These are phyloP conservation scores for Dinoponera quadriceps DNA, from an alignment of 1,140 invertebrate species.

Conservation along the genomic window DNA sequence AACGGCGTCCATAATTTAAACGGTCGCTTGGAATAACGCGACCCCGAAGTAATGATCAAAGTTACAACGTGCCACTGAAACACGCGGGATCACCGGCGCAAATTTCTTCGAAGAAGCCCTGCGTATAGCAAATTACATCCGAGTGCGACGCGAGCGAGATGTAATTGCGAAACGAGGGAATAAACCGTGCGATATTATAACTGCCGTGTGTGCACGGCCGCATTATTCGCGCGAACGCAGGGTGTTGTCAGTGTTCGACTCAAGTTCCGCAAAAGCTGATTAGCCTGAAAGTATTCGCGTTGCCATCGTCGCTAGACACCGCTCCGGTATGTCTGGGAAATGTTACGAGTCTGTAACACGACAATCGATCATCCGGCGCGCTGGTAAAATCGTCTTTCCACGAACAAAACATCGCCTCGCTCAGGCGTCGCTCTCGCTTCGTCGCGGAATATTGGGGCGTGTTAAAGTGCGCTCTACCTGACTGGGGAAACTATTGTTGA, in stretches of 20 bases:
- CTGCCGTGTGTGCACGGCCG: constrained; percentile 10
- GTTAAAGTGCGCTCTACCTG: neutral
- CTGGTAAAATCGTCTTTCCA: neutral
- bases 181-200: constrained; percentile 7
- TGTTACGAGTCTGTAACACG: neutral
- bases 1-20: constrained; percentile 29
- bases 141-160: neutral
- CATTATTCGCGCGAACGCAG: neutral
- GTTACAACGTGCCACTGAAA: constrained; percentile 5
- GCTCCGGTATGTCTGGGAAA: neutral
- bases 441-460: neutral
- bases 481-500: too few relatives aligned
- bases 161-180: constrained; percentile 25
- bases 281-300: neutral
- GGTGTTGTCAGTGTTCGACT: neutral
- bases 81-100: constrained; percentile 8
- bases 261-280: neutral
- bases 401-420: neutral
- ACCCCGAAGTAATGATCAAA: constrained; percentile 37
- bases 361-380: constrained; percentile 10
- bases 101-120: too few relatives aligned
- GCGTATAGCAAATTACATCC: constrained; percentile 38
- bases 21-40: neutral
- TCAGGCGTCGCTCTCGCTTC: neutral
- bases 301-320: neutral